phyloP scores from a whole-genome alignment of 2,888 invertebrate genomes.

The Phyllotreta cruciferae region DNA sequence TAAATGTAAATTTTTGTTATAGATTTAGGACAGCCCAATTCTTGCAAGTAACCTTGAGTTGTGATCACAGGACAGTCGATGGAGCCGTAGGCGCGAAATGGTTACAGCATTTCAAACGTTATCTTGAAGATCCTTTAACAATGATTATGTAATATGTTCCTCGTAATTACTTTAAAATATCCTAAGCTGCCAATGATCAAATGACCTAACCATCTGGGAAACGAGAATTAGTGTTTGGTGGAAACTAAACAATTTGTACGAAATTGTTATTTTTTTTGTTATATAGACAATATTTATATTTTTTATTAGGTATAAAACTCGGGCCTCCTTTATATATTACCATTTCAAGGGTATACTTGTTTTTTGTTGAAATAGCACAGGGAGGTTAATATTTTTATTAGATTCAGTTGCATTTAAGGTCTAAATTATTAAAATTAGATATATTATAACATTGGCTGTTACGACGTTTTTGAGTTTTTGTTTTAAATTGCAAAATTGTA shows the following conservation, averaged over 20 bases:
- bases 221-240: conserved; percentile 16
- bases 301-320: no score
- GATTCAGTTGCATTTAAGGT: conserved; percentile 34
- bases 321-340: no score
- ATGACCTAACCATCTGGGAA: conserved; percentile 9
- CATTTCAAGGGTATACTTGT: conserved; percentile 1
- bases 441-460: conserved; percentile 14
- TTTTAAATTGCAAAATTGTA: conserved; percentile 27
- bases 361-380: neutral
- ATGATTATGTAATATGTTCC: conserved; percentile 82
- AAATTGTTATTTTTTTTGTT: no score
- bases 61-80: conserved; percentile 97
- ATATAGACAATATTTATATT: no score
- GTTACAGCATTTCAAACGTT: conserved; percentile 87
- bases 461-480: conserved; percentile 20
- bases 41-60: conserved; percentile 91
- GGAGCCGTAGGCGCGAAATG: conserved; percentile 98
- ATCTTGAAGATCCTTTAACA: conserved; percentile 89
- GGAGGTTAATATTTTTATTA: neutral
- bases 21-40: conserved; percentile 78
- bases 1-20: conserved; percentile 42
- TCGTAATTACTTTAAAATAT: conserved; percentile 15
- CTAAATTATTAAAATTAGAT: conserved; percentile 17
- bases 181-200: conserved; percentile 35
- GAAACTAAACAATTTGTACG: neutral